Evolutionary conservation across 2,113 vertebrate species (phyloP), one percentile per base, ranked within the genome.

Genomic region (Rynchops niger): DNA sequence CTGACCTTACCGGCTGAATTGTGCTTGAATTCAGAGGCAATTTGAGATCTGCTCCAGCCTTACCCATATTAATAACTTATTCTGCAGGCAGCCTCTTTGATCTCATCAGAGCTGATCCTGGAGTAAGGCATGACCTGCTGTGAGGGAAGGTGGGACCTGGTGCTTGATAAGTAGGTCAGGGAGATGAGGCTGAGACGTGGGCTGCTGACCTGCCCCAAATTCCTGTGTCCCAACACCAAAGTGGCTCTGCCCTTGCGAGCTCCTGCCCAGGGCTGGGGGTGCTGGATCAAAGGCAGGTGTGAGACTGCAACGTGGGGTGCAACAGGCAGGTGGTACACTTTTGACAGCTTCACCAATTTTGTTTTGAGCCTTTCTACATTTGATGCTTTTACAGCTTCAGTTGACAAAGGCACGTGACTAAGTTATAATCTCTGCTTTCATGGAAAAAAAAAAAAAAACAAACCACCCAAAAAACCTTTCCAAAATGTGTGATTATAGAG

Each of bases 181-280:
- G 15, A 55, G 43, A 36, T 29, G 66, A 74, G 43, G 21, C 29
- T 52, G 34, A 71, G 56, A 36, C 0, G 0, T 11, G 67, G n/a
- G 11, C 4, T 76, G 23, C 12, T 1, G 0, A 55, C 47, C 86
- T 42, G n/a, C n/a, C 63, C 26, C n/a, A 7, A 47, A 27, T 58
- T 66, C 67, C n/a, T 6, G 7, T n/a, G 22, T 49, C 45, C 50
- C 38, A n/a, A 29, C 45, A 20, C 32, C 2, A 0, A 53, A 25
- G 18, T 15, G 25, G 2, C 17, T 62, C n/a, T 58, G 58, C 22
- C 55, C 43, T 16, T 15, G 8, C 0, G 5, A 53, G 29, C 9
- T 32, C 52, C n/a, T 12, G 36, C 18, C 16, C 32, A 30, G 42
- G 13, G n/a, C 59, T 74, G 38, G 22, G 42, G 22, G 12, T 72